Conservation (phyloP, 2,888 invertebrate species). For the Alsophila aescularia region DNA sequence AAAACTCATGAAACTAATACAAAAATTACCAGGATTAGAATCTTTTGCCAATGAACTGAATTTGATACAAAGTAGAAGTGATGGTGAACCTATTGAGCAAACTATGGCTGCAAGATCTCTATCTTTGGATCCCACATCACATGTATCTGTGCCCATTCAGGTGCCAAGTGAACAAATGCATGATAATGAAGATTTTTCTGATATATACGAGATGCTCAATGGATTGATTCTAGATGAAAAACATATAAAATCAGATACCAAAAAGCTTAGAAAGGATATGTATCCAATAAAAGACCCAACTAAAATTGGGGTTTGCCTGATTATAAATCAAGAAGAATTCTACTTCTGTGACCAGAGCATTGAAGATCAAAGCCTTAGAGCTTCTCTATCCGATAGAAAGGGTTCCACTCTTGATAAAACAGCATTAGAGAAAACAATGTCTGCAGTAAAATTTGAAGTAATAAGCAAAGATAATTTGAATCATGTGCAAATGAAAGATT, state of each 20-base stretch:
- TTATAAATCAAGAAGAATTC: constrained; percentile 75
- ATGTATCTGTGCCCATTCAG: neutral
- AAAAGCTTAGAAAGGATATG: constrained; percentile 42
- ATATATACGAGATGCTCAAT: constrained; percentile 51
- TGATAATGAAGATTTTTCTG: constrained; percentile 48
- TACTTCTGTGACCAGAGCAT: constrained; percentile 67
- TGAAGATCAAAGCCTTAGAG: constrained; percentile 41
- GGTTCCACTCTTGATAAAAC: constrained; percentile 66
- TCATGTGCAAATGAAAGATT: constrained; percentile 58
- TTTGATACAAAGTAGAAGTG: constrained; percentile 52
- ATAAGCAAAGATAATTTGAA: constrained; percentile 58
- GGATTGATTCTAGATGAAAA: constrained; percentile 50
- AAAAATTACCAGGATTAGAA: constrained; percentile 56
- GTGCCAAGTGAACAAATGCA: constrained; percentile 20
- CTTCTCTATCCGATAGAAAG: constrained; percentile 50
- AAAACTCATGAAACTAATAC: constrained; percentile 61
- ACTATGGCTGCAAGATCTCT: constrained; percentile 38
- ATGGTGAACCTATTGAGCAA: constrained; percentile 34
- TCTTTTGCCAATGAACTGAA: constrained; percentile 53
- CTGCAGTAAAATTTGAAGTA: constrained; percentile 65
- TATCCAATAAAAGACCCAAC: constrained; percentile 66
- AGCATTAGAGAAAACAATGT: constrained; percentile 63
- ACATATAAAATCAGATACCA: constrained; percentile 58
- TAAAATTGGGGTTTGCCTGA: constrained; percentile 69
- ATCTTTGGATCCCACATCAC: constrained; percentile 6